Conservation (phyloP, 2,888 invertebrate genomes). For the Carpatolechia fugitivella region DNA sequence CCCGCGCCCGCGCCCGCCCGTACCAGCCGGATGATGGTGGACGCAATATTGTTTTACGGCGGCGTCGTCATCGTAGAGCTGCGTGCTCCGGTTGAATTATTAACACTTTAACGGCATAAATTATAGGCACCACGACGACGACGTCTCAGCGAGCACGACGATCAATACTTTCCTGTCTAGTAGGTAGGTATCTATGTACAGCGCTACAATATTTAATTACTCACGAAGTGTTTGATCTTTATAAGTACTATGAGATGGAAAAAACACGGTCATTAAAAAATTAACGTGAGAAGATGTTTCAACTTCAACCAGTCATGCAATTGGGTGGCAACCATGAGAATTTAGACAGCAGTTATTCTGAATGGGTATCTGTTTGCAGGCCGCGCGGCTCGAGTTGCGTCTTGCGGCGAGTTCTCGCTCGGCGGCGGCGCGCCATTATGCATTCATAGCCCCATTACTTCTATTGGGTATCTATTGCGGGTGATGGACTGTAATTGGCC, state of each 20-base stretch:
- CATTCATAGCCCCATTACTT: constrained; percentile 5
- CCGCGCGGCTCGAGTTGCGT: no score
- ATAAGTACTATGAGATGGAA: no score
- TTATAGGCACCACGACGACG: no score
- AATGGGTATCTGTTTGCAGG: background rate
- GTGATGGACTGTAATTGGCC: background rate
- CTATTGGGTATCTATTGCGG: background rate
- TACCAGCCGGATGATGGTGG: background rate
- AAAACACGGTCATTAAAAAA: background rate
- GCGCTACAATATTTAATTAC: no score
- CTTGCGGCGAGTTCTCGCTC: no score
- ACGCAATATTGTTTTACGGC: background rate
- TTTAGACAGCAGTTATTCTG: background rate
- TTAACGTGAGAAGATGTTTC: no score
- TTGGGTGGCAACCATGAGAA: background rate
- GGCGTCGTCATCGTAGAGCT: background rate
- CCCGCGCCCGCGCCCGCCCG: background rate
- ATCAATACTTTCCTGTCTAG: background rate
- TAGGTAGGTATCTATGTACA: no score
- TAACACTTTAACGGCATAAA: background rate
- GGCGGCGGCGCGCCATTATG: background rate
- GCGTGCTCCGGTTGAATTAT: background rate
- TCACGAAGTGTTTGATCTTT: no score
- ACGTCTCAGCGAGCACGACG: background rate
- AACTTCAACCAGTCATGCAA: no score